Evolutionary conservation across 2,113 vertebrate genomes (phyloP).

Genomic region (Brevimyrus niger): DNA sequence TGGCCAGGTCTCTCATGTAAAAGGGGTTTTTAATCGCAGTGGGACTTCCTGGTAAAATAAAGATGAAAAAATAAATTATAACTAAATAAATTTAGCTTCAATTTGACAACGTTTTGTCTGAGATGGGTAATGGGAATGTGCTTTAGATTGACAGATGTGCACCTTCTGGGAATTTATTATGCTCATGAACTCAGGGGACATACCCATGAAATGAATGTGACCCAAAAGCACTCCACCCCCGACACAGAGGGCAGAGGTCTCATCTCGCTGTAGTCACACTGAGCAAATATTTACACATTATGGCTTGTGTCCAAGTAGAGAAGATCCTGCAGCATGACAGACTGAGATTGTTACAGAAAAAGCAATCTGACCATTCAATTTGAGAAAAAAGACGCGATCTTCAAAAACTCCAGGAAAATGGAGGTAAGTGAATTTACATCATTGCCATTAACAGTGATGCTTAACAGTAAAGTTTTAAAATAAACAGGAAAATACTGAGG

Average conservation of each 20-base stretch:
- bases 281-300: background rate
- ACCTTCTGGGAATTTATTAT: background rate
- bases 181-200: background rate
- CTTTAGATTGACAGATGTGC: background rate
- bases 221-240: background rate
- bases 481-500: background rate
- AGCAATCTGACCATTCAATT: background rate
- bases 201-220: background rate
- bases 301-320: background rate
- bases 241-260: background rate
- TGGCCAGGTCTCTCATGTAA: too few relatives aligned
- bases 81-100: background rate
- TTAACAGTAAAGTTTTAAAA: background rate
- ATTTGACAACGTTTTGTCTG: background rate
- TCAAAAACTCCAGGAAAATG: background rate
- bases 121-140: background rate
- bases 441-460: background rate
- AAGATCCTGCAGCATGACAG: background rate
- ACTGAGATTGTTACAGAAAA: background rate
- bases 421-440: background rate
- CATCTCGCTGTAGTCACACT: background rate
- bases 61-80: too few relatives aligned
- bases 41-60: too few relatives aligned
- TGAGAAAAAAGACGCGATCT: background rate
- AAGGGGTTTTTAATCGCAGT: too few relatives aligned